A percentile compares a stretch with the other conserved stretches of the same genome.
These are phyloP conservation scores for Hypsibius dujardini DNA, from an alignment of 1,140 invertebrate species.

Conservation along the genomic window DNA sequence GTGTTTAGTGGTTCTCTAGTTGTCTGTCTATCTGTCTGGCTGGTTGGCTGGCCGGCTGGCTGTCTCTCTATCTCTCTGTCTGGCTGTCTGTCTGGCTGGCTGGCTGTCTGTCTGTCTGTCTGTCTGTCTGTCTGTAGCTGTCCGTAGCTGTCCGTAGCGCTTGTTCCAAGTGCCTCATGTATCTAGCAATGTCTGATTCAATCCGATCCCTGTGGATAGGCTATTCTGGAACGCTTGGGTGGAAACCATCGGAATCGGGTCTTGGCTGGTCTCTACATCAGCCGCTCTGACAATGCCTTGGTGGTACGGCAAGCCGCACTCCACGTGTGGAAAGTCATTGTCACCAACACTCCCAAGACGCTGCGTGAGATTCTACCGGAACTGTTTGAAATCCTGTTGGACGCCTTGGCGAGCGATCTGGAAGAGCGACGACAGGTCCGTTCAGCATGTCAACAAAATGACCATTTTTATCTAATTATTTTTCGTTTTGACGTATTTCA, in stretches of 20 bases:
- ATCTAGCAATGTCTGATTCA: background rate
- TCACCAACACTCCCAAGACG: slow-evolving; percentile 15
- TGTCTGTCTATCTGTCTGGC: background rate
- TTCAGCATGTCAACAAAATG: background rate
- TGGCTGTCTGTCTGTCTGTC: slow-evolving; percentile 30
- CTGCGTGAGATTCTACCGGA: slow-evolving; percentile 35
- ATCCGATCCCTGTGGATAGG: slow-evolving; percentile 33
- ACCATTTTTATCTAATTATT: slow-evolving; percentile 2
- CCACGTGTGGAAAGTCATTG: slow-evolving; percentile 77
- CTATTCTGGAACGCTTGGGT: slow-evolving; percentile 71
- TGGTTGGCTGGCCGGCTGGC: background rate
- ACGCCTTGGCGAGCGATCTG: slow-evolving; percentile 80
- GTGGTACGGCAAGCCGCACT: slow-evolving; percentile 90
- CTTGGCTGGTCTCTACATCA: slow-evolving; percentile 89
- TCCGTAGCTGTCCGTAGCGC: too few species aligned
- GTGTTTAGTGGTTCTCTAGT: too few species aligned
- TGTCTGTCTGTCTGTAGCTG: too few species aligned
- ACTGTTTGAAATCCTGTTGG: slow-evolving; percentile 70
- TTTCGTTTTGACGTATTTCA: background rate
- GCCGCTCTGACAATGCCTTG: slow-evolving; percentile 80
- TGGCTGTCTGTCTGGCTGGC: too few species aligned
- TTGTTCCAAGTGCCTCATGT: background rate
- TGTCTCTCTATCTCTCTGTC: too few species aligned
- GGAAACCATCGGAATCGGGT: slow-evolving; percentile 74
- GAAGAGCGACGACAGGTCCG: slow-evolving; percentile 72